Conservation (phyloP, 2,797 vertebrate genomes). For the Antrozous pallidus region DNA sequence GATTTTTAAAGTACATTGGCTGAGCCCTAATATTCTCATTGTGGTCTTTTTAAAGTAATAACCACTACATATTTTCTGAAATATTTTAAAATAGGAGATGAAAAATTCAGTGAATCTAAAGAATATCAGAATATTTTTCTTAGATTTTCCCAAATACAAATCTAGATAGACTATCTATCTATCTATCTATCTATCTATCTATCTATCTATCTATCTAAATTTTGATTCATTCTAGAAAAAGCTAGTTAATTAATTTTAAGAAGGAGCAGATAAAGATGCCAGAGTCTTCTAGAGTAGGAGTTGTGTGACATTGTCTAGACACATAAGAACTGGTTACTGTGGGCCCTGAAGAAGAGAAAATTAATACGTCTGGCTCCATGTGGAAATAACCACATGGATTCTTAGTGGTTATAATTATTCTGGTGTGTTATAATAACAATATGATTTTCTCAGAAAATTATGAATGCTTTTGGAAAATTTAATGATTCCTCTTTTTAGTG, state of each 20-base stretch:
- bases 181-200: no score
- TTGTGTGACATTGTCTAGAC: neutral
- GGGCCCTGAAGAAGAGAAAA: neutral
- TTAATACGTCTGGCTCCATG: neutral
- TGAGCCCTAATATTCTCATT: neutral
- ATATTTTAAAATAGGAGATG: neutral
- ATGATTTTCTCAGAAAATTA: neutral
- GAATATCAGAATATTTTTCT: neutral
- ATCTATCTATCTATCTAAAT: no score
- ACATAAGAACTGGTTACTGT: neutral
- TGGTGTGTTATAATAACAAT: neutral
- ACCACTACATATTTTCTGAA: neutral
- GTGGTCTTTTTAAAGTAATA: neutral
- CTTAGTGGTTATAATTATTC: neutral
- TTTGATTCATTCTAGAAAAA: neutral
- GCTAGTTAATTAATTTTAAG: neutral
- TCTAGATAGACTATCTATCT: neutral
- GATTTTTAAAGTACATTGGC: neutral
- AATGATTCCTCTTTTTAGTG: neutral
- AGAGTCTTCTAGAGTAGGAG: neutral
- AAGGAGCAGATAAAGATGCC: neutral
- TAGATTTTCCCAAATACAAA: neutral
- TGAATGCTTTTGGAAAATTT: neutral
- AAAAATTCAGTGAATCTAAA: neutral
- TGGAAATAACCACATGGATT: neutral